phyloP scores from a whole-genome alignment of 2,113 vertebrate species.

The Actinemys pallida region DNA sequence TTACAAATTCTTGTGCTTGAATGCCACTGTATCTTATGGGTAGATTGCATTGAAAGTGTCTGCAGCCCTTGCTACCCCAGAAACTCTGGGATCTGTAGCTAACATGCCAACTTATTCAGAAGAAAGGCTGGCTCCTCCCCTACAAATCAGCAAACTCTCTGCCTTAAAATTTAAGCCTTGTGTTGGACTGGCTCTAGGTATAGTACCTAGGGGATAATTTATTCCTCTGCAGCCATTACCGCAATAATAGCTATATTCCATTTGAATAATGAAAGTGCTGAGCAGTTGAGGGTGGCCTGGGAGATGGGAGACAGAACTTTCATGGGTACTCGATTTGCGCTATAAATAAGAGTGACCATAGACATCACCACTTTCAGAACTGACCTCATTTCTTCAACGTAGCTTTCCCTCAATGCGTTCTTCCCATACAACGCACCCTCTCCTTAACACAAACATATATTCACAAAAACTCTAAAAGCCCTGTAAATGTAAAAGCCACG shows the following conservation, averaged over 20 bases:
- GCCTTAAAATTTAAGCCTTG: not conserved
- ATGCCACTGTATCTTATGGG: not conserved
- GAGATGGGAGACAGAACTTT: not conserved
- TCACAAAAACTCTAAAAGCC: not conserved
- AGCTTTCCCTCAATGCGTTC: not conserved
- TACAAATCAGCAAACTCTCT: not conserved
- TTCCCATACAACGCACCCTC: not conserved
- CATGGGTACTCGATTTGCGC: not conserved
- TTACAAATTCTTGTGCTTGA: not conserved
- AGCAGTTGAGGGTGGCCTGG: not conserved
- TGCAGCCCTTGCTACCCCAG: not conserved
- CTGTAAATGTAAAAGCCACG: not conserved
- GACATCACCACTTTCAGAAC: not conserved
- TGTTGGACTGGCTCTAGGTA: not conserved
- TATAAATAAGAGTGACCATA: not conserved
- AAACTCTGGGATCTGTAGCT: not conserved
- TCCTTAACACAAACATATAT: not conserved
- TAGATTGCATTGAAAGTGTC: not conserved
- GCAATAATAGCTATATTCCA: not conserved
- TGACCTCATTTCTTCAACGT: not conserved
- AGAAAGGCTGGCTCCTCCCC: not conserved
- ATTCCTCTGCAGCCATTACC: not conserved
- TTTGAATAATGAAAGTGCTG: not conserved
- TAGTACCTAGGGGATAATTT: not conserved
- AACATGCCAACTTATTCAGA: not conserved